phyloP scores from a whole-genome alignment of 2,113 vertebrate genomes.

The Chloropsis hardwickii region DNA sequence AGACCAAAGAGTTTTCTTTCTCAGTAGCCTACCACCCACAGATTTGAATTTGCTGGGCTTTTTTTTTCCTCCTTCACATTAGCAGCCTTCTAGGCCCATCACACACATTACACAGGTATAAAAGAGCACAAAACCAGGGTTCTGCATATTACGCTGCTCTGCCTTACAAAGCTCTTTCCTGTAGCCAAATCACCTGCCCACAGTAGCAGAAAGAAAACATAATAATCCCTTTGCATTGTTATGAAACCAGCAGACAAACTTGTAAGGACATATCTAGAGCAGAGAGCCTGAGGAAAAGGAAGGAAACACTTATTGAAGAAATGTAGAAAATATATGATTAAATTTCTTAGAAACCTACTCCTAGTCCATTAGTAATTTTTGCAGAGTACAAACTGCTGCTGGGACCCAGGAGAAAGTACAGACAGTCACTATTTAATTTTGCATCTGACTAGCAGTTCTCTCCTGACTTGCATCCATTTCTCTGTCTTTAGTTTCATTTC shows the following conservation, averaged over 20 bases:
- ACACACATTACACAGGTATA: neutral
- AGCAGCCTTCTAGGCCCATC: neutral
- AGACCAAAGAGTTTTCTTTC: neutral
- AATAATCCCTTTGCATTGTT: neutral
- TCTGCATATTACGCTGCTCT: neutral
- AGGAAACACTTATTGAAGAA: neutral
- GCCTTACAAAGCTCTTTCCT: neutral
- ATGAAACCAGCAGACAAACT: neutral
- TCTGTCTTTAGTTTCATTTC: neutral
- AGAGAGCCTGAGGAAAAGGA: neutral
- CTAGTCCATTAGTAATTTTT: neutral
- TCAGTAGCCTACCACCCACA: neutral
- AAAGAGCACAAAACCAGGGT: neutral
- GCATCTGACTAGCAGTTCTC: neutral
- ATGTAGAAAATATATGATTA: neutral
- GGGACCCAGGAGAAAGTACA: neutral
- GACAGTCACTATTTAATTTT: neutral
- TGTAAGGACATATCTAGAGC: neutral
- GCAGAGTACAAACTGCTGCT: neutral
- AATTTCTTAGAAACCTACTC: neutral
- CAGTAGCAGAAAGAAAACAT: neutral
- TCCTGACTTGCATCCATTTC: neutral
- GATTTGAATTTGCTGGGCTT: neutral
- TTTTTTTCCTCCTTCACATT: fast-evolving
- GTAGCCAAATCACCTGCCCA: neutral